Evolutionary conservation across 2,113 vertebrate species (phyloP).

Genomic region (Uria lomvia): DNA sequence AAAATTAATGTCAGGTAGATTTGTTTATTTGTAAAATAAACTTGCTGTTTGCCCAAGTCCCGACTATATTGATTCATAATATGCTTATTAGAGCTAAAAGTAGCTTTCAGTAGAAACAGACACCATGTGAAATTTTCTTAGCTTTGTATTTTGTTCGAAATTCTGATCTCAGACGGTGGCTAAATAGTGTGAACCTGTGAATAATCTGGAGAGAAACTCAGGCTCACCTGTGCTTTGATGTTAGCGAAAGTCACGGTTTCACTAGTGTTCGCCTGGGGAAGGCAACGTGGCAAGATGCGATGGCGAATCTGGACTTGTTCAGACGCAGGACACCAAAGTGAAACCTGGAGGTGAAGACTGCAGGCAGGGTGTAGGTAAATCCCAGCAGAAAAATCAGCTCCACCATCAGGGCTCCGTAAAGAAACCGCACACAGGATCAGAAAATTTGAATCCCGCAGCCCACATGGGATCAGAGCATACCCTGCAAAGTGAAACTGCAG

Average conservation of each 20-base stretch:
- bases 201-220: not conserved
- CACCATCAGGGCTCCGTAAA: not conserved
- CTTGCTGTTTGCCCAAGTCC: not conserved
- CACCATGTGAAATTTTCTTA: not conserved
- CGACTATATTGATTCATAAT: not conserved
- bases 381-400: not conserved
- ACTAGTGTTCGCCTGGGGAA: not conserved
- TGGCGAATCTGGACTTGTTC: fast-evolving
- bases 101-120: not conserved
- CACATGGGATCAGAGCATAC: not conserved
- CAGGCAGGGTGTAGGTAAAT: not conserved
- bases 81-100: not conserved
- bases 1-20: not conserved
- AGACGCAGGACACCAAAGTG: not conserved
- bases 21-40: not conserved
- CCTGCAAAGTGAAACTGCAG: not conserved
- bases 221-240: not conserved
- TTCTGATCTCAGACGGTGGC: not conserved
- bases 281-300: fast-evolving
- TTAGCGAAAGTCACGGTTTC: fast-evolving
- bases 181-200: not conserved
- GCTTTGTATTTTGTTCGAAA: not conserved
- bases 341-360: not conserved
- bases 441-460: not conserved
- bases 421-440: fast-evolving